These are phyloP conservation scores for Clepsis dumicolana DNA, from an alignment of 2,888 invertebrate genomes.

Conservation along the genomic window DNA sequence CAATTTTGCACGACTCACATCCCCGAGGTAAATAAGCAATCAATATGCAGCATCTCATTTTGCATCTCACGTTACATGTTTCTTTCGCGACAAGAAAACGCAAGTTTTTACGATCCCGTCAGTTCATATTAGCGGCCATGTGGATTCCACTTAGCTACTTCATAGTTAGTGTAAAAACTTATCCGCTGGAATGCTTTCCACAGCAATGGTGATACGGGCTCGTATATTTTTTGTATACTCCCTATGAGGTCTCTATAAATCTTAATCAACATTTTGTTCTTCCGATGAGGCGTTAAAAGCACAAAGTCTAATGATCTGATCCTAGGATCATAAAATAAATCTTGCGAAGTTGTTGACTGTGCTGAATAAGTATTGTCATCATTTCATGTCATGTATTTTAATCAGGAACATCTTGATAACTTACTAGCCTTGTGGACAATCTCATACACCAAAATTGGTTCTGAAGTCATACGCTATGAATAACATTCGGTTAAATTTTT, in stretches of 20 bases:
- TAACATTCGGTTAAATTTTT: conserved; percentile 13
- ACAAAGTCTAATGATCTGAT: conserved; percentile 49
- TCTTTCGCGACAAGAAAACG: conserved; percentile 30
- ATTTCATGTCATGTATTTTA: conserved; percentile 15
- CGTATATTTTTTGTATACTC: conserved; percentile 45
- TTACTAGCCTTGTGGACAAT: conserved; percentile 16
- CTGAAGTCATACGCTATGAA: conserved; percentile 23
- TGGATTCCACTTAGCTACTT: conserved; percentile 33
- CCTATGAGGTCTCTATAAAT: conserved; percentile 50
- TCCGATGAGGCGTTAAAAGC: conserved; percentile 49
- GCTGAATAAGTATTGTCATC: conserved; percentile 20
- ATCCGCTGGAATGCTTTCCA: conserved; percentile 43
- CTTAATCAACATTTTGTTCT: conserved; percentile 50
- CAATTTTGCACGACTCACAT: conserved; percentile 59
- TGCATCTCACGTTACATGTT: conserved; percentile 21
- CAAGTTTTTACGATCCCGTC: conserved; percentile 21
- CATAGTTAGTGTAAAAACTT: conserved; percentile 39
- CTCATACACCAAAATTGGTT: conserved; percentile 20
- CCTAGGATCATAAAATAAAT: conserved; percentile 39
- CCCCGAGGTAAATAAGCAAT: conserved; percentile 41
- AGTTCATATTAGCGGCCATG: conserved; percentile 25
- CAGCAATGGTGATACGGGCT: conserved; percentile 40
- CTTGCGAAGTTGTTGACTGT: conserved; percentile 3
- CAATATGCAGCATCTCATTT: conserved; percentile 33
- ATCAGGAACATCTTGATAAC: conserved; percentile 24